phyloP scores from a whole-genome alignment of 2,113 vertebrate genomes.

The Dascyllus trimaculatus region DNA sequence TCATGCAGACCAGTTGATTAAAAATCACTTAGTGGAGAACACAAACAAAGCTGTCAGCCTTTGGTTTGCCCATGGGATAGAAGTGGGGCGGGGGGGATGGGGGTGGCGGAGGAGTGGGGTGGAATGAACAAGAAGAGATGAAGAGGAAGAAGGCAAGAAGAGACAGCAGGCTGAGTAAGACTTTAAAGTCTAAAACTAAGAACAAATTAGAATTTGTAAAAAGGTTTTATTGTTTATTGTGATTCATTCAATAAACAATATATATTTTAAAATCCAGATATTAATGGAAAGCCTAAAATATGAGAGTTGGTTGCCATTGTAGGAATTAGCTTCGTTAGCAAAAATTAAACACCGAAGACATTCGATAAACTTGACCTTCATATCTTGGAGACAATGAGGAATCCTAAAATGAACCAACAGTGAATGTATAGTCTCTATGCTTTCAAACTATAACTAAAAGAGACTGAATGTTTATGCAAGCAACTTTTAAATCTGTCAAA shows the following conservation, averaged over 20 bases:
- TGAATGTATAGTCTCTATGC: no score
- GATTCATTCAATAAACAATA: no score
- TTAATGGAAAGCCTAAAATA: no score
- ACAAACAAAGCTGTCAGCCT: slow-evolving; percentile 83
- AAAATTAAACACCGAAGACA: no score
- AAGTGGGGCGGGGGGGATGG: slow-evolving; percentile 2
- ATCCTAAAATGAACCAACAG: not conserved
- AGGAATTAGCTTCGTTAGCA: no score
- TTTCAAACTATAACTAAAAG: no score
- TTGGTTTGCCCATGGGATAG: slow-evolving; percentile 77
- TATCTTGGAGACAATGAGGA: not conserved
- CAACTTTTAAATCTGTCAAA: not conserved
- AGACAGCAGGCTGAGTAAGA: slow-evolving; percentile 18
- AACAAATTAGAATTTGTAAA: not conserved
- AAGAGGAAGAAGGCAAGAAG: slow-evolving; percentile 28
- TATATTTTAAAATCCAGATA: not conserved
- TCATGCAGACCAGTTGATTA: slow-evolving; percentile 82
- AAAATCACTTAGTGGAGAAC: slow-evolving; percentile 83
- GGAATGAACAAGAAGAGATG: slow-evolving; percentile 31
- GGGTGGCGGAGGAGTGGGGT: slow-evolving; percentile 9
- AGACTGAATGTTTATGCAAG: no score
- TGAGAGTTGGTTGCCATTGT: no score
- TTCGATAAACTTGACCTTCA: not conserved
- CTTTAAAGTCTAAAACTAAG: slow-evolving; percentile 14
- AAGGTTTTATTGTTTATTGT: not conserved